Conservation (phyloP, 2,888 invertebrate genomes). For the Entomobrya multifasciata region DNA sequence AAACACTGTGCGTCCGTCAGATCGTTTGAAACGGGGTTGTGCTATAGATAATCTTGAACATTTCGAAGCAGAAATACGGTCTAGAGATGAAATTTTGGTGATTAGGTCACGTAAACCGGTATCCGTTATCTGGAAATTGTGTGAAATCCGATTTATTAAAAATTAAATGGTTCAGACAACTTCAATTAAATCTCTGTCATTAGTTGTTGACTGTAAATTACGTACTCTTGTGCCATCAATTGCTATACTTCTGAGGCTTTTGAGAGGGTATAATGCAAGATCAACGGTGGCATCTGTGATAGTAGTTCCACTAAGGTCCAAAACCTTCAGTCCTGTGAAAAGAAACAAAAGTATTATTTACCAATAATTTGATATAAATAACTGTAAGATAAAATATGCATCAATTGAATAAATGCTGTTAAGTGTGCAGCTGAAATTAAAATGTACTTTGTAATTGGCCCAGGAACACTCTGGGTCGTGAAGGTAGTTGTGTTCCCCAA, state of each 20-base stretch:
- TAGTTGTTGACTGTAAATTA: neutral
- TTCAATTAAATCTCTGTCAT: too few relatives aligned
- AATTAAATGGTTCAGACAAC: too few relatives aligned
- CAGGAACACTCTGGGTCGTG: slow-evolving; percentile 49
- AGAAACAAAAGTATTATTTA: neutral
- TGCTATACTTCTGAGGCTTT: slow-evolving; percentile 65
- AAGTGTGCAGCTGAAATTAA: neutral
- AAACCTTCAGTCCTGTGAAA: slow-evolving; percentile 62
- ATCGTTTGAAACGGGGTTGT: slow-evolving; percentile 56
- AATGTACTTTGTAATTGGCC: slow-evolving; percentile 63
- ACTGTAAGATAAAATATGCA: too few relatives aligned
- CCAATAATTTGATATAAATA: neutral
- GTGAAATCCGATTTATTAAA: too few relatives aligned
- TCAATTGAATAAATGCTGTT: too few relatives aligned
- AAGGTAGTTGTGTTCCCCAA: slow-evolving; percentile 43
- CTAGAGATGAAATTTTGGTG: slow-evolving; percentile 53
- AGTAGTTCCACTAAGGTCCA: slow-evolving; percentile 75
- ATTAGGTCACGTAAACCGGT: slow-evolving; percentile 53
- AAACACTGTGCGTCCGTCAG: slow-evolving; percentile 69
- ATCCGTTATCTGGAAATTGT: slow-evolving; percentile 68
- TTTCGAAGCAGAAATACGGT: slow-evolving; percentile 66
- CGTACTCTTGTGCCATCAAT: slow-evolving; percentile 72
- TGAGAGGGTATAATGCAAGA: slow-evolving; percentile 69
- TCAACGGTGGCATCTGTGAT: slow-evolving; percentile 74
- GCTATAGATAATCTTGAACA: slow-evolving; percentile 45